phyloP scores from a whole-genome alignment of 2,113 vertebrate species.

The Bubo bubo region DNA sequence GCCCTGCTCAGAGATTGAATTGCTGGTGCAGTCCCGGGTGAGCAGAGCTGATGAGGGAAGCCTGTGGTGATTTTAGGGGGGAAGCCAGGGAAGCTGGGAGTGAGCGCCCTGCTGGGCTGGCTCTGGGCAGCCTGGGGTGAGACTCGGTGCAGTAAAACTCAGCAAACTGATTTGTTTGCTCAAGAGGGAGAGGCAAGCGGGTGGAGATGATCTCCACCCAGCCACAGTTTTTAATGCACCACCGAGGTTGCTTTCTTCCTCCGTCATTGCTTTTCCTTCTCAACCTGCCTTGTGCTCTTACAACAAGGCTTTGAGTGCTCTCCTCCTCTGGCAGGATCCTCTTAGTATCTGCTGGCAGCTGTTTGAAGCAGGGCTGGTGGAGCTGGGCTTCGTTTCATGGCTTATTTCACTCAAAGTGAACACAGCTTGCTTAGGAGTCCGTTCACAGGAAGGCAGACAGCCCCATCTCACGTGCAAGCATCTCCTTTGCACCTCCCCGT shows the following conservation, averaged over 20 bases:
- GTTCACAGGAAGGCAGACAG: neutral
- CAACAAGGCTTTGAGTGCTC: neutral
- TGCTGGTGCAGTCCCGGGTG: fast-evolving
- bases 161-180: neutral
- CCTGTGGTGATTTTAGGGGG: neutral
- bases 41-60: neutral
- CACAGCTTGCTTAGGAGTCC: neutral
- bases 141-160: neutral
- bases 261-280: neutral
- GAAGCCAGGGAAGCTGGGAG: neutral
- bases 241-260: neutral
- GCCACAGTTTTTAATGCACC: neutral
- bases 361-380: neutral
- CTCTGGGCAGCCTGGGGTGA: neutral
- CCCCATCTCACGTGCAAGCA: neutral
- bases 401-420: neutral
- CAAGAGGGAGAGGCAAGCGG: neutral
- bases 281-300: neutral
- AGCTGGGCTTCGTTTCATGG: neutral
- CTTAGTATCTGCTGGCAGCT: neutral
- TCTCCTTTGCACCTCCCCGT: neutral
- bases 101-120: neutral
- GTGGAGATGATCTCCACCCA: neutral
- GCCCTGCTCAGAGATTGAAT: neutral
- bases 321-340: neutral